These are phyloP conservation scores for Mythimna loreyi DNA, from an alignment of 2,888 invertebrate species.

Conservation along the genomic window DNA sequence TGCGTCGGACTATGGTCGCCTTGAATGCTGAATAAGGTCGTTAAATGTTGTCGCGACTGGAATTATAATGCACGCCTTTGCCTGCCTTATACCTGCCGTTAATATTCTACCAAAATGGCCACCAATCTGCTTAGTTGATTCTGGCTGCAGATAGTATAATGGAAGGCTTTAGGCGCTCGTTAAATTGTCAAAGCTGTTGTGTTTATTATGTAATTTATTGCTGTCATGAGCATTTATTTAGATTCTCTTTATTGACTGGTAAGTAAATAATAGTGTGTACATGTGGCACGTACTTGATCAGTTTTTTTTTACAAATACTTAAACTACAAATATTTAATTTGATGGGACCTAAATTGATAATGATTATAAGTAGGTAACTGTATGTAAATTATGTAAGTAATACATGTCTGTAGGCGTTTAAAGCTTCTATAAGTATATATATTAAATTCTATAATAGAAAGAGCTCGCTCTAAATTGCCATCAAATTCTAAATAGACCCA, in stretches of 20 bases:
- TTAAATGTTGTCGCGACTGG: slow-evolving; percentile 74
- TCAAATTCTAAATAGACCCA: not conserved
- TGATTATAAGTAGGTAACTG: not conserved
- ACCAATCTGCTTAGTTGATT: slow-evolving; percentile 31
- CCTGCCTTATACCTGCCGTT: slow-evolving; percentile 36
- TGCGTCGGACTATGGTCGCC: slow-evolving; percentile 62
- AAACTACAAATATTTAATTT: too few relatives aligned
- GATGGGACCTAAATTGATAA: not conserved
- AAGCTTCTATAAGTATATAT: too few relatives aligned
- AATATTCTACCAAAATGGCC: slow-evolving; percentile 46
- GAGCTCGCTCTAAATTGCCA: not conserved
- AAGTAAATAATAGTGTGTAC: not conserved
- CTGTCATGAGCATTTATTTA: slow-evolving; percentile 34
- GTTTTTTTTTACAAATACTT: not conserved
- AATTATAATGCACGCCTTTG: slow-evolving; percentile 63
- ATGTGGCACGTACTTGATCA: not conserved
- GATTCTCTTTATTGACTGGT: slow-evolving; percentile 17
- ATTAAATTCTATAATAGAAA: not conserved
- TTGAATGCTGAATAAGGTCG: slow-evolving; percentile 77
- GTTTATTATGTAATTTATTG: slow-evolving; percentile 39
- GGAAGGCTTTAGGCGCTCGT: slow-evolving; percentile 33
- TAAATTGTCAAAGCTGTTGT: slow-evolving; percentile 45
- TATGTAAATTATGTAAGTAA: slow-evolving; percentile 18
- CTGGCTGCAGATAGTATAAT: slow-evolving; percentile 43
- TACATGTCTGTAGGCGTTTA: not conserved